These are phyloP conservation scores for Steinernema feltiae DNA, from an alignment of 1,140 invertebrate species.

Conservation along the genomic window DNA sequence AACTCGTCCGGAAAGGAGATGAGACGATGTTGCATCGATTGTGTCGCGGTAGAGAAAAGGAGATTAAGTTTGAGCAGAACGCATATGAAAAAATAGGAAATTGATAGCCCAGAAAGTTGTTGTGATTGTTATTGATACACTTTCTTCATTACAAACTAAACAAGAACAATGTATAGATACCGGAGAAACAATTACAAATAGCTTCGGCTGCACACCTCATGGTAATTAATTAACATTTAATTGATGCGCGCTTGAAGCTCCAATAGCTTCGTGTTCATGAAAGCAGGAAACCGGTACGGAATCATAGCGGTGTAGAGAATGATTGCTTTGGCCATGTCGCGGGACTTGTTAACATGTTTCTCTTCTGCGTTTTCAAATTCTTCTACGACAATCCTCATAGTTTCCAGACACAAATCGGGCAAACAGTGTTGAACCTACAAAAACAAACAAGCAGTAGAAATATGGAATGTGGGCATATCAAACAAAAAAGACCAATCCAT, in stretches of 20 bases:
- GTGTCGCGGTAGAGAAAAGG: neutral
- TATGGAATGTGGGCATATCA: neutral
- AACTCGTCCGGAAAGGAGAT: no score
- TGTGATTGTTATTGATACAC: no score
- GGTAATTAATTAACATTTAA: no score
- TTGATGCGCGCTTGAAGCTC: neutral
- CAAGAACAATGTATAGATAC: no score
- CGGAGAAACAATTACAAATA: neutral
- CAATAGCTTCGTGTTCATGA: conserved; percentile 4
- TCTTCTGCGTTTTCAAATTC: neutral
- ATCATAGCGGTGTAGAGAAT: conserved; percentile 1
- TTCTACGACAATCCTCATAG: neutral
- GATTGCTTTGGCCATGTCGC: neutral
- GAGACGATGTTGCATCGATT: neutral
- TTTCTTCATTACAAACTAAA: no score
- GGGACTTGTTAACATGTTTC: neutral
- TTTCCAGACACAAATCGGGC: neutral
- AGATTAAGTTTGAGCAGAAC: neutral
- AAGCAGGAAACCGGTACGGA: neutral
- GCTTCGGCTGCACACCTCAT: no score
- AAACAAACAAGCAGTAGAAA: neutral
- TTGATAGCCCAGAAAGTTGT: no score
- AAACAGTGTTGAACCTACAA: neutral
- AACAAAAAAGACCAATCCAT: neutral
- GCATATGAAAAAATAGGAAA: neutral